These are phyloP conservation scores for Rousettus leschenaultii DNA, from an alignment of 2,113 vertebrate species.

Conservation along the genomic window DNA sequence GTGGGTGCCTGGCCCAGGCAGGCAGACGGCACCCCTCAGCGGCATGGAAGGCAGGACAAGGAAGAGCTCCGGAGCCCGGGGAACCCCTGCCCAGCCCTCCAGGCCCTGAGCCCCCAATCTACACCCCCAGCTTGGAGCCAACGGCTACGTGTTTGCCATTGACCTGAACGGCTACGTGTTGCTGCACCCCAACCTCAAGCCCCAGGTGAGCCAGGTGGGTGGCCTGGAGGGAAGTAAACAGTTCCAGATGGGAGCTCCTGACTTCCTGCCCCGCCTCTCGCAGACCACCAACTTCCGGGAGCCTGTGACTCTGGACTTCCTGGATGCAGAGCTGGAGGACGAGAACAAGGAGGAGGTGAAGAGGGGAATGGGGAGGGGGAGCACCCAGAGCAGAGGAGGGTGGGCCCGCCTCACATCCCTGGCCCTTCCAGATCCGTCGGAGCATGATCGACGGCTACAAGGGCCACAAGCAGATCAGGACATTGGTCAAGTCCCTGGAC, in stretches of 20 bases:
- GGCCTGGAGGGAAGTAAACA: not conserved
- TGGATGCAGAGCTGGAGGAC: constrained; percentile 97
- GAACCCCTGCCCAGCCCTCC: not conserved
- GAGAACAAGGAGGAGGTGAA: constrained; percentile 94
- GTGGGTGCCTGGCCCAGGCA: not conserved
- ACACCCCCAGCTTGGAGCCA: constrained; percentile 91
- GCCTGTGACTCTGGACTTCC: constrained; percentile 95
- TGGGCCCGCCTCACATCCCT: not conserved
- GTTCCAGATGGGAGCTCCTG: not conserved
- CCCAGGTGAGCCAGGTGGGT: constrained; percentile 85
- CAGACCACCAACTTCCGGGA: constrained; percentile 98
- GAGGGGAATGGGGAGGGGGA: fast-evolving
- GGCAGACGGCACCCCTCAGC: not conserved
- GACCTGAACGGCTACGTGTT: constrained; percentile 88
- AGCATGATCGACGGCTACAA: constrained; percentile 95
- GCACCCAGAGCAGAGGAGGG: not conserved
- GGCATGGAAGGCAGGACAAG: not conserved
- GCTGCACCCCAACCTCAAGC: constrained; percentile 89
- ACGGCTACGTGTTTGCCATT: constrained; percentile 87
- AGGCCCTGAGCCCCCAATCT: constrained; percentile 37
- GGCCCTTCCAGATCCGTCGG: constrained; percentile 89
- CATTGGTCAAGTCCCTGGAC: constrained; percentile 96
- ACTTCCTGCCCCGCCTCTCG: constrained; percentile 43
- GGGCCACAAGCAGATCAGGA: constrained; percentile 93
- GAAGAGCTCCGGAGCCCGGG: not conserved